Percentiles rank a stretch among this genome's conserved stretches.
Conservation (phyloP, 2,797 vertebrate genomes). For the Limnodromus scolopaceus region DNA sequence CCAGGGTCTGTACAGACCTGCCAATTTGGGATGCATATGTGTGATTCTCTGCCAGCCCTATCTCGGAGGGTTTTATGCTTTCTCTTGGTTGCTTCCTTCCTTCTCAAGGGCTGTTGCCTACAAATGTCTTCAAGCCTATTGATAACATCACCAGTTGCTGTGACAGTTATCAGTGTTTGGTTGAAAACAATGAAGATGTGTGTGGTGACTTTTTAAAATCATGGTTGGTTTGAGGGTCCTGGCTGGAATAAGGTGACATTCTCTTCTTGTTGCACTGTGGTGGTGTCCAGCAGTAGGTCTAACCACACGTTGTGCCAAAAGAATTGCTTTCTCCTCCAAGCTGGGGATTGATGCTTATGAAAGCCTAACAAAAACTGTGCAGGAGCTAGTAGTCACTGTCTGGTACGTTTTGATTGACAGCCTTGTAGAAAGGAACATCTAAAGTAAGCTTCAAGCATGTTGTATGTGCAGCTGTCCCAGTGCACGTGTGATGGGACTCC, state of each 20-base stretch:
- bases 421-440: neutral
- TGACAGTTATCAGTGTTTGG: neutral
- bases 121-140: neutral
- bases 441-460: neutral
- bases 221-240: neutral
- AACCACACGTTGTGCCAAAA: fast-evolving
- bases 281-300: neutral
- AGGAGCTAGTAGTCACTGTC: neutral
- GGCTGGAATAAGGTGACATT: neutral
- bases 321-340: neutral
- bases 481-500: neutral
- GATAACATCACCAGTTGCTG: neutral
- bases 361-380: neutral
- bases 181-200: neutral
- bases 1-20: neutral
- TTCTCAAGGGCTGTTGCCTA: neutral
- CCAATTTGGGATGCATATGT: fast-evolving
- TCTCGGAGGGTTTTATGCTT: neutral
- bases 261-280: neutral
- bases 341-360: neutral
- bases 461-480: neutral
- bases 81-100: neutral
- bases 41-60: neutral
- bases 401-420: neutral
- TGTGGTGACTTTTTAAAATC: neutral